A percentile compares a stretch with the other conserved stretches of the same genome.
These are phyloP conservation scores for Acheta domesticus DNA, from an alignment of 2,888 invertebrate species.

Conservation along the genomic window DNA sequence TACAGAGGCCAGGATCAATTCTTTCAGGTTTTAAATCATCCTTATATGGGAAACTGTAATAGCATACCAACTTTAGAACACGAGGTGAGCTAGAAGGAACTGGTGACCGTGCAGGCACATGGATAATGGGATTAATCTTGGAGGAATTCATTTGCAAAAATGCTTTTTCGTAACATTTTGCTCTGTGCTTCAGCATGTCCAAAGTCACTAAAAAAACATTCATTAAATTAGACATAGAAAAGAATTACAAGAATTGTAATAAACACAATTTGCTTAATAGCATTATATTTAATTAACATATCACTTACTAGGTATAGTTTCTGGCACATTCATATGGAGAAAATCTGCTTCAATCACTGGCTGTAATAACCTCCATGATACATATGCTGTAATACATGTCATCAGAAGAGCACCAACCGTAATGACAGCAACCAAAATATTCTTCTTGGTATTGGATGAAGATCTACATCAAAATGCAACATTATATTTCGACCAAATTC, in stretches of 20 bases:
- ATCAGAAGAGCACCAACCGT: neutral
- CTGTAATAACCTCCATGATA: neutral
- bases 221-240: no score
- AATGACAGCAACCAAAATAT: neutral
- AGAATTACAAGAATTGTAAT: no score
- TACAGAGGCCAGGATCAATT: slow-evolving; percentile 71
- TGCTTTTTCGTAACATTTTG: slow-evolving; percentile 22
- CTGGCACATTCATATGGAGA: neutral
- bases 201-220: slow-evolving; percentile 9
- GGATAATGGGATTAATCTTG: slow-evolving; percentile 21
- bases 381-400: neutral
- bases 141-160: slow-evolving; percentile 24
- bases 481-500: no score
- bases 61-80: slow-evolving; percentile 57
- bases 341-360: neutral
- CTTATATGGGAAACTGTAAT: slow-evolving; percentile 60
- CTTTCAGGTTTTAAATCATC: slow-evolving; percentile 53
- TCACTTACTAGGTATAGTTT: neutral
- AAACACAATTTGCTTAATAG: no score
- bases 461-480: neutral
- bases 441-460: neutral
- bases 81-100: neutral
- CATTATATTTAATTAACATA: no score
- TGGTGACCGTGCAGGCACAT: neutral
- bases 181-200: slow-evolving; percentile 21